These are phyloP conservation scores for Okapia johnstoni DNA, from an alignment of 2,113 vertebrate species.

Conservation along the genomic window DNA sequence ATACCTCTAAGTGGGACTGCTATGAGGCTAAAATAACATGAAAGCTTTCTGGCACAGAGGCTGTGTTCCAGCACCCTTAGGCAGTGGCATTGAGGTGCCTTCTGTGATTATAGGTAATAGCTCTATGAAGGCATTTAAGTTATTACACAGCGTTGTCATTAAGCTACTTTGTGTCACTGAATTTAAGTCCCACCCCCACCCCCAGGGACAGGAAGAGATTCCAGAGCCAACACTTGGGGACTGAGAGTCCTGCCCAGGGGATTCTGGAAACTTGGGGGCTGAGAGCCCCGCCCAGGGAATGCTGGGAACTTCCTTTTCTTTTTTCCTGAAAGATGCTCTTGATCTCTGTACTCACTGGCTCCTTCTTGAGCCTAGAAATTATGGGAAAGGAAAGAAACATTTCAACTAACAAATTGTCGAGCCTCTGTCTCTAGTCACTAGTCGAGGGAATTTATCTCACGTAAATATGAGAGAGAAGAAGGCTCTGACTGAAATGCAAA, in stretches of 20 bases:
- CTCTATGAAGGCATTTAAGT: not conserved
- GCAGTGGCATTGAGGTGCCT: not conserved
- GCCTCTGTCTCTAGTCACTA: not conserved
- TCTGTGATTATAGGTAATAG: not conserved
- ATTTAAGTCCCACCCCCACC: accelerated
- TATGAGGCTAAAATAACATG: not conserved
- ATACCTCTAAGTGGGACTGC: not conserved
- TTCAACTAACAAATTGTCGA: not conserved
- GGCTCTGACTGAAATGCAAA: not conserved
- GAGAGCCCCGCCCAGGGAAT: not conserved
- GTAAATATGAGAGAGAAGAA: not conserved
- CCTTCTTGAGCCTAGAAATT: not conserved
- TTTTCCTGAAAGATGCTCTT: not conserved
- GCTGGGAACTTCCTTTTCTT: not conserved
- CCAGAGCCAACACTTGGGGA: not conserved
- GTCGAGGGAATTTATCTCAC: not conserved
- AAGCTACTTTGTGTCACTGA: not conserved
- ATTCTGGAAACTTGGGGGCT: too few relatives aligned
- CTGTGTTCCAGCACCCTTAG: not conserved
- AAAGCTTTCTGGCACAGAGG: not conserved
- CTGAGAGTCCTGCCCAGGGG: not conserved
- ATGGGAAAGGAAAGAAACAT: not conserved
- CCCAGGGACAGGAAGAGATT: not conserved
- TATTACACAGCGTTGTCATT: not conserved
- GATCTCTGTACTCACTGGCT: not conserved